Conservation (phyloP, 2,888 invertebrate species). For the Synanthedon vespiformis region DNA sequence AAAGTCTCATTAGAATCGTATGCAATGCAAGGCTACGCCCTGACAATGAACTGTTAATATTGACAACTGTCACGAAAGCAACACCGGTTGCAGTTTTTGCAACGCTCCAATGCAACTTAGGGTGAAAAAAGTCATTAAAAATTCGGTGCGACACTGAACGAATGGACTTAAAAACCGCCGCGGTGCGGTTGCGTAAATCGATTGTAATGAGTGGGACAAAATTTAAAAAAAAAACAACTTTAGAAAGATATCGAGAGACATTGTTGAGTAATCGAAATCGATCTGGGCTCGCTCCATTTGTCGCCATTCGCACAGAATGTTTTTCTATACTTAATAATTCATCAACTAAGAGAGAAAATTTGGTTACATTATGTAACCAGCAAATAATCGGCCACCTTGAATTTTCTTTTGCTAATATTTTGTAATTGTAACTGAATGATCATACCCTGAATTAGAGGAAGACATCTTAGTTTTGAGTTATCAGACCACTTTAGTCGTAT, state of each 20-base stretch:
- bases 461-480: too few relatives aligned
- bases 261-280: neutral
- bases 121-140: constrained; percentile 2
- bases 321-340: neutral
- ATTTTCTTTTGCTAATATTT: too few relatives aligned
- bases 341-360: too few relatives aligned
- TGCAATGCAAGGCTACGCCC: constrained; percentile 4
- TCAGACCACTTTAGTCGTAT: too few relatives aligned
- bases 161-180: constrained; percentile 10
- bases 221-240: constrained; percentile 2
- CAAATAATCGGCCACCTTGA: too few relatives aligned
- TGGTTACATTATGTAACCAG: too few relatives aligned
- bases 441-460: too few relatives aligned
- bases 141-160: neutral
- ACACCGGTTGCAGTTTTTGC: constrained; percentile 10
- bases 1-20: neutral
- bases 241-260: neutral
- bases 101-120: constrained; percentile 1
- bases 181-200: constrained; percentile 20
- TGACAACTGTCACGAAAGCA: constrained; percentile 6
- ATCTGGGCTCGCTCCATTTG: neutral
- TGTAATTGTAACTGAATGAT: too few relatives aligned
- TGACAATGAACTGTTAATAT: constrained; percentile 19
- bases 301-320: neutral
- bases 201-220: constrained; percentile 18